Evolutionary conservation across 2,113 vertebrate genomes (phyloP), one percentile per base, ranked within the genome.

Genomic region (Taurulus bubalis): DNA sequence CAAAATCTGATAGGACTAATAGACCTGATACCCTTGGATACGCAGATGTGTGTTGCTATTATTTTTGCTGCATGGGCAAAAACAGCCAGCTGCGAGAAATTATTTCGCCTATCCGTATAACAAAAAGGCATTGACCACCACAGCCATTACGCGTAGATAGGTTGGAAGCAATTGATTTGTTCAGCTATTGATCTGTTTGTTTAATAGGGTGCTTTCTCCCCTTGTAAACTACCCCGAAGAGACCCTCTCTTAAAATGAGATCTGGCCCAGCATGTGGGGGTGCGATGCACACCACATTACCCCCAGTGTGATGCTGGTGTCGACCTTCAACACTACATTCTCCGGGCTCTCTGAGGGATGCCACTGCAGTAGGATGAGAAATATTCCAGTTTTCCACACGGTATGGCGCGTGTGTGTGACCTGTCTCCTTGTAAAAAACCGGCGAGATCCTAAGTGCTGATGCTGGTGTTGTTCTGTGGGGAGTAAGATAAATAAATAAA

Each of bases 391-490:
- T 82, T 85, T 88, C 66, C 70, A 70, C 71, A 77, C 56, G 71
- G 65, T 47, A 45, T 82, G 75, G 32, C 26, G 24, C n/a, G 30
- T 32, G 30, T 34, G 77, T 84, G 85, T 70, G 83, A 88, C 79
- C 82, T 65, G 82, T 85, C 91, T 85, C 66, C 68, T 71, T 71
- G 53, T 91, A 87, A 45, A 86, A 87, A 42, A 86, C 79, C 28
- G 80, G 91, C 82, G 88, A 90, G 86, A 90, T 86, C 79, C 78
- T 90, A 88, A 93, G 89, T 91, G 91, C 87, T 93, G 86, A 92
- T 91, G 82, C 84, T 88, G 85, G 69, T 86, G 82, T 65, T 84
- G 80, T 87, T 79, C 83, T 83, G 26, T 72, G 40, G 78, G 90
- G 79, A 85, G 74, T 28, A 36, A 76, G 83, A 88, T 90, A 86